Conservation (phyloP, 2,797 vertebrate genomes). For the Clarias fuscus region DNA sequence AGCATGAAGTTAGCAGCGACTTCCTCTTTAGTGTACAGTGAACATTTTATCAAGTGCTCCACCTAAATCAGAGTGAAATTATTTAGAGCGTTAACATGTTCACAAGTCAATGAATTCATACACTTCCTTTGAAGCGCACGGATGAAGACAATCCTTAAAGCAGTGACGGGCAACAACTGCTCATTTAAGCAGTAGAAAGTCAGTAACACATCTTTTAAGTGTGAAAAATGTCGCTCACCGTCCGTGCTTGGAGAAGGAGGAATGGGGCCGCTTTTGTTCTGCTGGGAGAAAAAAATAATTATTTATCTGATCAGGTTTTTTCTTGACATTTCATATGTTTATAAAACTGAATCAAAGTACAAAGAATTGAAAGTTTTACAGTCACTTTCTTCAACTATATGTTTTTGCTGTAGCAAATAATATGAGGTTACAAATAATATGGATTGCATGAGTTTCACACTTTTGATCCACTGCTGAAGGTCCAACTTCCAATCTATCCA, state of each 20-base stretch:
- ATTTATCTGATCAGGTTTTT: background rate
- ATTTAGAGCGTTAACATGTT: background rate
- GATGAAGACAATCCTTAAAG: background rate
- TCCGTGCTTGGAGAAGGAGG: conserved; percentile 50
- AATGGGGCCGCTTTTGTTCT: conserved; percentile 63
- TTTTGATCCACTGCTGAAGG: background rate
- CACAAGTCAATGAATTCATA: background rate
- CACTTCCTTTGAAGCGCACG: no score
- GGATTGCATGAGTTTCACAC: background rate
- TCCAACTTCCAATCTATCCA: background rate
- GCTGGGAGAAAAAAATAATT: conserved; percentile 52
- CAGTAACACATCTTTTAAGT: background rate
- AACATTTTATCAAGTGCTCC: background rate
- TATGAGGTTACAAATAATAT: background rate
- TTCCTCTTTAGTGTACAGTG: conserved; percentile 24
- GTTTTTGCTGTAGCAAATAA: background rate
- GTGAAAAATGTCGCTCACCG: conserved; percentile 62
- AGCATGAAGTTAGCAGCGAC: background rate
- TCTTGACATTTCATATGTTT: background rate
- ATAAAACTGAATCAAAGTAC: background rate
- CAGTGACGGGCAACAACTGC: background rate
- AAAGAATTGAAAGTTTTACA: background rate
- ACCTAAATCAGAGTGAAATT: background rate
- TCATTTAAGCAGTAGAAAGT: background rate
- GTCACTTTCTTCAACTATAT: background rate